Evolutionary conservation across 2,113 vertebrate species (phyloP), one percentile per base, ranked within the genome.

Genomic region (Cottus gobio): DNA sequence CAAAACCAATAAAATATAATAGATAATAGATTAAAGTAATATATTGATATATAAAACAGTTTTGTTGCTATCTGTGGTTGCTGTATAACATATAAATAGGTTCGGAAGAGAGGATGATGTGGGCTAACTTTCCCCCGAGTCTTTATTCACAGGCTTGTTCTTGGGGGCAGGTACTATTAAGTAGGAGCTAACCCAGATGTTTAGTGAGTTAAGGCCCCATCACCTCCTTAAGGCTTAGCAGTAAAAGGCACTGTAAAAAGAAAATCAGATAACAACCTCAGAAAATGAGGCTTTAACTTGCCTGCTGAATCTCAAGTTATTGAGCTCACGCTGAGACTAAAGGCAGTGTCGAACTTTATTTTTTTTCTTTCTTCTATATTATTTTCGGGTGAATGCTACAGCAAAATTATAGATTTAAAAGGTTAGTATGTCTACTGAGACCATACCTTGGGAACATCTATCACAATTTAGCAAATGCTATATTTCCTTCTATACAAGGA

Each of bases 211-310:
- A 52, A 39, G 52, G 75, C 26, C 65, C 62, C 69, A 70, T 62
- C 42, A 34, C 37, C 66, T 77, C 48, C 70, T 37, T 15, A 18
- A 82, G 61, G 48, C 61, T 31, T n/a, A n/a, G 36, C 8, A 13
- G 76, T 88, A 52, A 81, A 69, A 58, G 36, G 44, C 50, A 18
- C 28, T 1, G 18, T 63, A 80, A 72, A 63, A 58, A 15, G 26
- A 37, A 7, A 31, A 13, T 54, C 77, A 4, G 75, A 84, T 81
- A 79, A 76, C 65, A 82, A 61, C 67, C 58, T 80, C 66, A 72
- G 64, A 61, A 68, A 79, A 54, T 8, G 11, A 77, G 63, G 64
- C 68, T 30, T 62, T 69, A 79, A 82, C 54, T 87, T 56, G 0
- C 9, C 56, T 22, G 72, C 20, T 20, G 39, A 11, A 69, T 71